Percentiles rank a stretch among this genome's conserved stretches.
phyloP scores from a whole-genome alignment of 1,140 invertebrate species.

The Helicorthomorpha holstii region DNA sequence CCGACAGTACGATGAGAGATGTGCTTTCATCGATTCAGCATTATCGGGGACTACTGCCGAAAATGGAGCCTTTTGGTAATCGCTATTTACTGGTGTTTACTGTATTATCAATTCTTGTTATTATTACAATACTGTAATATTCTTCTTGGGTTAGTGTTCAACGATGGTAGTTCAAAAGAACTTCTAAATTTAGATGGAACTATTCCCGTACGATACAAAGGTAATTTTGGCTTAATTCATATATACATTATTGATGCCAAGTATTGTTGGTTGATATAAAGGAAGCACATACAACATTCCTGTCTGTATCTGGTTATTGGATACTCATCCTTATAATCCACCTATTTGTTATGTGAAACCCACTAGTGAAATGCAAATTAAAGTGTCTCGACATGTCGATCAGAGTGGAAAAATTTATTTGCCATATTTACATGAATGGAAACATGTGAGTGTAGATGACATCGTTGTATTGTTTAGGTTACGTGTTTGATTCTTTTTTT shows the following conservation, averaged over 20 bases:
- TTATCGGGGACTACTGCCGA: constrained; percentile 50
- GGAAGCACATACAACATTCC: constrained; percentile 88
- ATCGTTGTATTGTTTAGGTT: neutral
- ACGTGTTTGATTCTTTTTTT: constrained; percentile 13
- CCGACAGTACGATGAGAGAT: constrained; percentile 54
- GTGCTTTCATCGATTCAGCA: constrained; percentile 45
- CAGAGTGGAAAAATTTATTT: constrained; percentile 90
- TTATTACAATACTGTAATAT: constrained; percentile 16
- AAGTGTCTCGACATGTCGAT: constrained; percentile 85
- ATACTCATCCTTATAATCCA: constrained; percentile 90
- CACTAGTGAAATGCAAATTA: constrained; percentile 87
- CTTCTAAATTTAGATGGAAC: constrained; percentile 75
- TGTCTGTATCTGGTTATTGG: constrained; percentile 86
- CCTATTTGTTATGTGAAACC: constrained; percentile 97
- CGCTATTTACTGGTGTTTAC: constrained; percentile 2
- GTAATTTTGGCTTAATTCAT: constrained; percentile 23
- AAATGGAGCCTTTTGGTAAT: constrained; percentile 45
- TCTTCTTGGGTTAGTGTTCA: constrained; percentile 50
- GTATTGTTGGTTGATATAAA: constrained; percentile 22
- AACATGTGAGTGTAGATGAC: constrained; percentile 40
- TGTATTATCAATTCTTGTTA: constrained; percentile 14
- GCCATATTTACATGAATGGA: constrained; percentile 93
- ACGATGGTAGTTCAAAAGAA: constrained; percentile 67
- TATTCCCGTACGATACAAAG: constrained; percentile 80
- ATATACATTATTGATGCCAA: neutral